Conservation (phyloP, 2,888 invertebrate genomes). For the Drosophila hamatofila region DNA sequence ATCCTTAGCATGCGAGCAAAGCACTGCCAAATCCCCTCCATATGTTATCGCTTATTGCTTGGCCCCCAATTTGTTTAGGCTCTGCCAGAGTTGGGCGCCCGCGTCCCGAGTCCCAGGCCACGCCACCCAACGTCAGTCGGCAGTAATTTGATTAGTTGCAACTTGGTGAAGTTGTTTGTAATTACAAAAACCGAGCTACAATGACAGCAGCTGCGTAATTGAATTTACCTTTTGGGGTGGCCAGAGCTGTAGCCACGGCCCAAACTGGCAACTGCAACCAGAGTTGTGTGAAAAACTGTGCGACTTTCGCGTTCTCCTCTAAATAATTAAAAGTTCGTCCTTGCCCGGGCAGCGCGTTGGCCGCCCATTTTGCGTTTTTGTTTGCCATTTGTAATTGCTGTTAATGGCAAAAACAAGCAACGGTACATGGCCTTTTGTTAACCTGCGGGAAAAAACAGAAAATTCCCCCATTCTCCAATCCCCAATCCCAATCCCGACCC, state of each 20-base stretch:
- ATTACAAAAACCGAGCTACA: conserved; percentile 46
- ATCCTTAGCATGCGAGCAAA: conserved; percentile 27
- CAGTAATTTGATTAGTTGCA: conserved; percentile 60
- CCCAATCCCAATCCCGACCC: too few relatives aligned
- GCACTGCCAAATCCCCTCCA: conserved; percentile 41
- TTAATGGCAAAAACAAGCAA: conserved; percentile 69
- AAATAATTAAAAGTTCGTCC: conserved; percentile 75
- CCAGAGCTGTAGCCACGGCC: conserved; percentile 7
- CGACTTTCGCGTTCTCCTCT: conserved; percentile 59
- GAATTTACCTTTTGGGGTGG: conserved; percentile 41
- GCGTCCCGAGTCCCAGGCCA: neutral
- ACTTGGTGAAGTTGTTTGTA: conserved; percentile 38
- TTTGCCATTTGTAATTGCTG: conserved; percentile 73
- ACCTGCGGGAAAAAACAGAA: conserved; percentile 14
- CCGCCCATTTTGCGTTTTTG: conserved; percentile 49
- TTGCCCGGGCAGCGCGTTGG: conserved; percentile 36
- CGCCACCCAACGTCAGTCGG: neutral
- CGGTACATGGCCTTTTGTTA: conserved; percentile 29
- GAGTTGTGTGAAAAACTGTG: conserved; percentile 39
- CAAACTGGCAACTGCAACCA: conserved; percentile 44
- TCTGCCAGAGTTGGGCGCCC: neutral
- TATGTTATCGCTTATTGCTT: conserved; percentile 55
- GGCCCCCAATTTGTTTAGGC: conserved; percentile 13
- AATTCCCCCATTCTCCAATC: too few relatives aligned
- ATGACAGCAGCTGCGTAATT: conserved; percentile 43